Percentiles rank a stretch among this genome's conserved stretches.
Conservation (phyloP, 2,888 invertebrate species). For the Gnatocerus cornutus region DNA sequence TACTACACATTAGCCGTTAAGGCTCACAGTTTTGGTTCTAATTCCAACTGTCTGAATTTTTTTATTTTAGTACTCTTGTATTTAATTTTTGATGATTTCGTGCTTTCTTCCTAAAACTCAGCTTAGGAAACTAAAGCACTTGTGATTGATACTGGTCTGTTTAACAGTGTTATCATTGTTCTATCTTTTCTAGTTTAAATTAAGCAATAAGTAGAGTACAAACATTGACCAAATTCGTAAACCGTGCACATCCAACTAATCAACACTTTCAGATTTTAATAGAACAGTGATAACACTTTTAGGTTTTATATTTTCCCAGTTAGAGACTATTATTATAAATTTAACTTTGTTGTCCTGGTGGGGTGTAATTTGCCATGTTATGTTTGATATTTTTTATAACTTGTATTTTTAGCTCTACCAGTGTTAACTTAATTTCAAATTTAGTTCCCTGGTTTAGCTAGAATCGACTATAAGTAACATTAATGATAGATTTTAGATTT, state of each 20-base stretch:
- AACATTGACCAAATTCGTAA: slow-evolving; percentile 22
- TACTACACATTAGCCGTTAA: slow-evolving; percentile 51
- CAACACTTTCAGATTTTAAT: neutral
- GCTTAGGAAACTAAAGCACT: slow-evolving; percentile 39
- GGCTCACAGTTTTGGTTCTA: slow-evolving; percentile 19
- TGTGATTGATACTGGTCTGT: slow-evolving; percentile 27
- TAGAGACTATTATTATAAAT: slow-evolving; percentile 34
- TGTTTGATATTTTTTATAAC: slow-evolving; percentile 51
- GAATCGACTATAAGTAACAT: slow-evolving; percentile 43
- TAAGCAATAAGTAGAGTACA: slow-evolving; percentile 40
- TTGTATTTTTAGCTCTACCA: slow-evolving; percentile 49
- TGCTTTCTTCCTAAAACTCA: slow-evolving; percentile 44
- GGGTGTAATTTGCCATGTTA: slow-evolving; percentile 46
- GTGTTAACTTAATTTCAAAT: slow-evolving; percentile 44
- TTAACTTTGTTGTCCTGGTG: slow-evolving; percentile 46
- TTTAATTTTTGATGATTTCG: slow-evolving; percentile 20
- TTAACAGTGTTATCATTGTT: slow-evolving; percentile 23
- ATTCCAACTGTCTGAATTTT: slow-evolving; percentile 8
- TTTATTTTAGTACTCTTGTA: slow-evolving; percentile 31
- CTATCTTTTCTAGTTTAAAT: neutral
- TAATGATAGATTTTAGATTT: slow-evolving; percentile 51
- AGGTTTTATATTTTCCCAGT: slow-evolving; percentile 27
- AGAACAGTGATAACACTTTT: slow-evolving; percentile 25
- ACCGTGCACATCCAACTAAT: neutral
- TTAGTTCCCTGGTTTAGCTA: slow-evolving; percentile 42